Evolutionary conservation across 2,888 invertebrate genomes (phyloP).

Genomic region (Clusia tigrina): DNA sequence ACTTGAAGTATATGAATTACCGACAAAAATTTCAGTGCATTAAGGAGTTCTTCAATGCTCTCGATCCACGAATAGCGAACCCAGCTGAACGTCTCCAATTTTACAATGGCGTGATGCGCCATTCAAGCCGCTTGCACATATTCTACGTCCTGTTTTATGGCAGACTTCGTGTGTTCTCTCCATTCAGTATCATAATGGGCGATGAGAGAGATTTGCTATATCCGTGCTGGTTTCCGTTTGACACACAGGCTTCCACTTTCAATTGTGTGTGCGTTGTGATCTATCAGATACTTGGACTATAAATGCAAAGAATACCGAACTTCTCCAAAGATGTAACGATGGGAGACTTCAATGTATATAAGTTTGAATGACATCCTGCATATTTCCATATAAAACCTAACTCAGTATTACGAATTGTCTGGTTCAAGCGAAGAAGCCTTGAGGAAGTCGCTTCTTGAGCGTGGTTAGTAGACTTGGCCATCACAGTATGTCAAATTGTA

Average conservation of each 20-base stretch:
- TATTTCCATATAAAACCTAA: too few species aligned
- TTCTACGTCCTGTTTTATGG: neutral
- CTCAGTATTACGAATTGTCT: too few species aligned
- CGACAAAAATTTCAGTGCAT: constrained; percentile 32
- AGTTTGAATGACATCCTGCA: too few species aligned
- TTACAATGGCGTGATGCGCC: neutral
- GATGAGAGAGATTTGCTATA: constrained; percentile 36
- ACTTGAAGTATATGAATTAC: constrained; percentile 30
- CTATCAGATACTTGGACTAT: constrained; percentile 36
- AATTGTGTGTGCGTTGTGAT: constrained; percentile 28
- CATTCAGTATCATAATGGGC: too few species aligned
- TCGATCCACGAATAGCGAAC: constrained; percentile 20
- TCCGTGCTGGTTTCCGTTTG: constrained; percentile 37
- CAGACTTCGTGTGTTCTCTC: constrained; percentile 26
- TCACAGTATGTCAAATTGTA: too few species aligned
- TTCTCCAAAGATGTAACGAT: constrained; percentile 35
- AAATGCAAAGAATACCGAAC: constrained; percentile 32
- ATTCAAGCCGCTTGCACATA: neutral
- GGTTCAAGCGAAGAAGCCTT: too few species aligned
- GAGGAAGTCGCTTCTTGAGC: too few species aligned
- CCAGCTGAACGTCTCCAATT: constrained; percentile 4
- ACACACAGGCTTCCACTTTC: constrained; percentile 19
- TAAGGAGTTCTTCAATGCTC: constrained; percentile 23
- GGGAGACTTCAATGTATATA: too few species aligned
- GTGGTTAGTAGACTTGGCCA: too few species aligned